These are phyloP conservation scores for Podabrus alpinus DNA, from an alignment of 2,888 invertebrate genomes.

Conservation along the genomic window DNA sequence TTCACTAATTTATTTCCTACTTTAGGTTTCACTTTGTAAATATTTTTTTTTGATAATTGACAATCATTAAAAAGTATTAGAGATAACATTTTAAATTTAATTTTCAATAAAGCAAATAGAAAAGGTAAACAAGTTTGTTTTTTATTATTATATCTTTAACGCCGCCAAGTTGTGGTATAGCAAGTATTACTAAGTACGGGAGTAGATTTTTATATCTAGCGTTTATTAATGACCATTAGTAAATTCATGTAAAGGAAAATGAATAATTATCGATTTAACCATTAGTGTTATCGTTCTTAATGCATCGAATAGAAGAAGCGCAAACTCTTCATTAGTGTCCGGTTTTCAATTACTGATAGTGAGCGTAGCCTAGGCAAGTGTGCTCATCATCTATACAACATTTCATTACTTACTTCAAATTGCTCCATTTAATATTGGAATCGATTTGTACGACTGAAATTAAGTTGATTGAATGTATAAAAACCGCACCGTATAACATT, in stretches of 20 bases:
- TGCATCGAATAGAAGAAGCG: slow-evolving; percentile 49
- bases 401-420: slow-evolving; percentile 46
- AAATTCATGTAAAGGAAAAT: slow-evolving; percentile 53
- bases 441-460: slow-evolving; percentile 16
- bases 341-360: slow-evolving; percentile 48
- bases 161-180: neutral
- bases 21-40: neutral
- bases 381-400: slow-evolving; percentile 31
- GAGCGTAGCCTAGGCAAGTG: slow-evolving; percentile 15
- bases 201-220: slow-evolving; percentile 8
- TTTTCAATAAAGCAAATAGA: neutral
- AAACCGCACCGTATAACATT: neutral
- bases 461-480: slow-evolving; percentile 4
- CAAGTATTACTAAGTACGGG: neutral
- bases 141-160: neutral
- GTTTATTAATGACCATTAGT: slow-evolving; percentile 47
- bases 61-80: neutral
- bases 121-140: neutral
- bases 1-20: neutral
- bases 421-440: slow-evolving; percentile 27
- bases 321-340: slow-evolving; percentile 52
- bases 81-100: neutral
- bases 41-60: neutral
- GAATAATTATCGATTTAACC: slow-evolving; percentile 57
- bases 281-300: slow-evolving; percentile 54